Percentiles rank a stretch among this genome's conserved stretches.
phyloP scores from a whole-genome alignment of 2,113 vertebrate genomes.

The Ochotona curzoniae region DNA sequence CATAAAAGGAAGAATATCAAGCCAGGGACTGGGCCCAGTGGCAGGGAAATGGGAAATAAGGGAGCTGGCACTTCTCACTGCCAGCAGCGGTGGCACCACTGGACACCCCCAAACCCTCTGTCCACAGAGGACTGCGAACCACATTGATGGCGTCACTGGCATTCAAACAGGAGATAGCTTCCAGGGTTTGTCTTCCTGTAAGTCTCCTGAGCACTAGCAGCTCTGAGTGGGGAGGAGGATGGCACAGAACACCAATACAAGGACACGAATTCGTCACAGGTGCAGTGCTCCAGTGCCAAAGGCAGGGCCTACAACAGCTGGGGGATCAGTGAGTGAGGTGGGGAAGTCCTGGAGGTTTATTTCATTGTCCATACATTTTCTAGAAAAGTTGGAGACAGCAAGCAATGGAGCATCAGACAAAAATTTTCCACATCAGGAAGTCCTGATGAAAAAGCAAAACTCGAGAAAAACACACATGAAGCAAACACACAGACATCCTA shows the following conservation, averaged over 20 bases:
- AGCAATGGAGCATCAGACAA: neutral
- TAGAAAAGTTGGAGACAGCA: neutral
- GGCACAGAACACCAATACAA: neutral
- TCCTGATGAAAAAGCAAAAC: neutral
- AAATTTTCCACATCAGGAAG: neutral
- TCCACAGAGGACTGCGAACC: neutral
- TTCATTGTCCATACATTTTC: neutral
- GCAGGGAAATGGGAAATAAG: neutral
- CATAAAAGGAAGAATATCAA: neutral
- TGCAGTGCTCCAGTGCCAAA: neutral
- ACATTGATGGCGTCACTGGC: neutral
- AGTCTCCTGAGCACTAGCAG: too few species aligned
- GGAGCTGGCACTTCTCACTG: neutral
- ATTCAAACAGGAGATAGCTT: neutral
- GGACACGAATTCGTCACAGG: accelerated
- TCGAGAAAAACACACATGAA: neutral
- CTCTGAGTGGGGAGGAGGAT: too few species aligned
- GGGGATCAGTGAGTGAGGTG: neutral
- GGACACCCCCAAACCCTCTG: neutral
- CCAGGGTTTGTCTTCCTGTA: neutral
- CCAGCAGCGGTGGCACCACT: neutral
- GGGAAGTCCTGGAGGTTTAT: neutral
- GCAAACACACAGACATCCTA: neutral
- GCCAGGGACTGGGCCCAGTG: neutral
- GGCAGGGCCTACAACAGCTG: neutral